Percentiles rank a stretch among this genome's conserved stretches.
These are phyloP conservation scores for Cottoperca gobio DNA, from an alignment of 2,797 vertebrate genomes.

Conservation along the genomic window DNA sequence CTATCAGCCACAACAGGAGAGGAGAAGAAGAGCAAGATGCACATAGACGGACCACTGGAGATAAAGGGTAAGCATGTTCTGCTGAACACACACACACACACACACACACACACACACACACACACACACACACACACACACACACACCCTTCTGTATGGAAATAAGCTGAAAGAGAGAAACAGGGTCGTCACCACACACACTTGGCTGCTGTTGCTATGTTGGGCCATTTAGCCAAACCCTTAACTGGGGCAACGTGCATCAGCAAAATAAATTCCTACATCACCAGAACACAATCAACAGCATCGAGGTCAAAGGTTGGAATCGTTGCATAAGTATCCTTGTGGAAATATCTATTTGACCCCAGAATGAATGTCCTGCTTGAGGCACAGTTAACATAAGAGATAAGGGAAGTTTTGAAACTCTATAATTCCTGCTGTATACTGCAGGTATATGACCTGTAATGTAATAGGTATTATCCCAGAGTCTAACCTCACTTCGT, in stretches of 20 bases:
- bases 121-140: neutral
- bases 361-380: constrained; percentile 2
- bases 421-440: constrained; percentile 7
- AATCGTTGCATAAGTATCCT: constrained; percentile 5
- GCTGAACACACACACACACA: neutral
- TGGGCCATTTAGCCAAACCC: neutral
- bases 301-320: constrained; percentile 1
- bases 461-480: constrained; percentile 24
- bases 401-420: constrained; percentile 1
- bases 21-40: constrained; percentile 84
- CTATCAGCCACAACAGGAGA: constrained; percentile 73
- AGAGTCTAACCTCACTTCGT: constrained; percentile 7
- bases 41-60: constrained; percentile 89
- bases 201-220: constrained; percentile 29
- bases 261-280: constrained; percentile 11
- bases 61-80: constrained; percentile 88
- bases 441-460: neutral
- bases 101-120: neutral
- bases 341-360: constrained; percentile 8
- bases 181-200: neutral
- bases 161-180: neutral
- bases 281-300: neutral
- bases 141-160: neutral
- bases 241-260: neutral
- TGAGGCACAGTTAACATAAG: constrained; percentile 2